phyloP scores from a whole-genome alignment of 1,140 invertebrate species.

The Orius laevigatus region DNA sequence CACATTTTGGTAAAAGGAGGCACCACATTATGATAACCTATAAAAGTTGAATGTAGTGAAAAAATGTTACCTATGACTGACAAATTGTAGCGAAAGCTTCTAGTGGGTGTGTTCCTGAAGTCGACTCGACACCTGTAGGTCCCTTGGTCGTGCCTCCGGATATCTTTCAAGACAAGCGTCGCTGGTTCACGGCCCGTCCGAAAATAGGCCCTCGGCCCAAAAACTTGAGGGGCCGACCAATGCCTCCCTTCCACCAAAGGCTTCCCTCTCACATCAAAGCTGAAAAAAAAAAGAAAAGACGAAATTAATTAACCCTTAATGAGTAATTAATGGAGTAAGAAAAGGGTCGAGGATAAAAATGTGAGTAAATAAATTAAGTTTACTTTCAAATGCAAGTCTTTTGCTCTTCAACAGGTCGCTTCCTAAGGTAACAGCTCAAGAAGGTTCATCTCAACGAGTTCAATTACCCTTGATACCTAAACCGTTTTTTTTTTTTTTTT shows the following conservation, averaged over 20 bases:
- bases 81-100: slow-evolving; percentile 72
- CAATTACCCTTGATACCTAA: too few relatives aligned
- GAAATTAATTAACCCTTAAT: not conserved
- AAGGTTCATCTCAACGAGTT: too few relatives aligned
- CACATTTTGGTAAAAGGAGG: too few relatives aligned
- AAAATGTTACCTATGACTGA: slow-evolving; percentile 65
- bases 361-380: too few relatives aligned
- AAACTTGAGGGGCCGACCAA: slow-evolving; percentile 59
- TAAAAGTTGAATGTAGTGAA: too few relatives aligned
- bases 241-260: slow-evolving; percentile 48
- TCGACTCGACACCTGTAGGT: slow-evolving; percentile 76
- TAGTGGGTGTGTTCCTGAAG: slow-evolving; percentile 71
- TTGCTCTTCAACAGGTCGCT: too few relatives aligned
- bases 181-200: slow-evolving; percentile 48
- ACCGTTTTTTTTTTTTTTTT: too few relatives aligned
- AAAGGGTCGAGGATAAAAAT: too few relatives aligned
- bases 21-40: too few relatives aligned
- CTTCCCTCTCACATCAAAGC: slow-evolving; percentile 67
- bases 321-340: too few relatives aligned
- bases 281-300: slow-evolving; percentile 32
- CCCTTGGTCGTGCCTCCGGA: slow-evolving; percentile 67
- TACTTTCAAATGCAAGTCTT: too few relatives aligned
- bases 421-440: too few relatives aligned
- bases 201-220: slow-evolving; percentile 64
- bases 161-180: slow-evolving; percentile 55